phyloP scores from a whole-genome alignment of 2,113 vertebrate species.

The Amphiprion percula region DNA sequence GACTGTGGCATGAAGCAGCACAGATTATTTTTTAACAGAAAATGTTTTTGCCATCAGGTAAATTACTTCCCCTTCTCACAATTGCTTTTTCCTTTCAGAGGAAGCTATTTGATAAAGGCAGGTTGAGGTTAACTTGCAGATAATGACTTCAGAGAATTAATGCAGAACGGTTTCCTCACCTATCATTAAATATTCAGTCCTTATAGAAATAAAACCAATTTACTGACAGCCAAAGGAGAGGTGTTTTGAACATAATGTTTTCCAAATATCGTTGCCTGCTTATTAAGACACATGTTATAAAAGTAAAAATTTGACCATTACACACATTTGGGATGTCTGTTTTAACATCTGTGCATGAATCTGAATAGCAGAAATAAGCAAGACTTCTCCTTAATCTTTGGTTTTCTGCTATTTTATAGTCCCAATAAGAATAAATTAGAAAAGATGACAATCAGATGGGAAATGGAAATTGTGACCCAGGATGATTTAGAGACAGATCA shows the following conservation, averaged over 20 bases:
- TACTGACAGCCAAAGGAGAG: slow-evolving; percentile 11
- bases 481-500: slow-evolving; percentile 46
- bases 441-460: slow-evolving; percentile 44
- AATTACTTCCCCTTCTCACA: slow-evolving; percentile 55
- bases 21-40: slow-evolving; percentile 55
- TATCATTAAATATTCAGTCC: slow-evolving; percentile 19
- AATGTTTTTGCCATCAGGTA: slow-evolving; percentile 54
- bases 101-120: slow-evolving; percentile 29
- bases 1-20: slow-evolving; percentile 40
- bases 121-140: slow-evolving; percentile 45
- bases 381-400: slow-evolving; percentile 36
- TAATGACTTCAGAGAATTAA: slow-evolving; percentile 32
- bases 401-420: slow-evolving; percentile 51
- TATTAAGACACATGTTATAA: slow-evolving; percentile 1
- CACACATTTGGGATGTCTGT: slow-evolving; percentile 12
- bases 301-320: not conserved
- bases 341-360: slow-evolving; percentile 27
- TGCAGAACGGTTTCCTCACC: slow-evolving; percentile 12
- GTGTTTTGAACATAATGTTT: slow-evolving; percentile 12
- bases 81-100: slow-evolving; percentile 13
- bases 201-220: slow-evolving; percentile 1
- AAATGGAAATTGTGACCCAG: slow-evolving; percentile 31
- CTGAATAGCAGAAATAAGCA: slow-evolving; percentile 27
- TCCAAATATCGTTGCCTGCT: slow-evolving; percentile 1
- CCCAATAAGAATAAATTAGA: slow-evolving; percentile 41